These are phyloP conservation scores for Gastrophysa polygoni DNA, from an alignment of 2,888 invertebrate species.

Conservation along the genomic window DNA sequence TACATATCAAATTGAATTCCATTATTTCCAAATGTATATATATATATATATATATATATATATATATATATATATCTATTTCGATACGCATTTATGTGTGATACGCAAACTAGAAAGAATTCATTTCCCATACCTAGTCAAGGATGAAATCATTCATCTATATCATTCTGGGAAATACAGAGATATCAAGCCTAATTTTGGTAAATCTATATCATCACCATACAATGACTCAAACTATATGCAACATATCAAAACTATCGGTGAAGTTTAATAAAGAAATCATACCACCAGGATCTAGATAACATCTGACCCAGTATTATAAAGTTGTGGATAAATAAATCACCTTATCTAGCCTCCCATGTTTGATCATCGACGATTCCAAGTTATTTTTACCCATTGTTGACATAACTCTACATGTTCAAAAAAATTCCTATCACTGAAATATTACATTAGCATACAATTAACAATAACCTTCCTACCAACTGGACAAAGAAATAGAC, in stretches of 20 bases:
- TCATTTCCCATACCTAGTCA: no score
- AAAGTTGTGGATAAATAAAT: constrained; percentile 24
- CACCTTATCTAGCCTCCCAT: constrained; percentile 20
- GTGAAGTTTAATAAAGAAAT: background rate
- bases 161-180: no score
- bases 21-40: no score
- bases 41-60: no score
- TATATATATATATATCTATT: no score
- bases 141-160: no score
- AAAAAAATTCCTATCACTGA: background rate
- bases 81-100: no score
- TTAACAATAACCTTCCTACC: background rate
- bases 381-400: background rate
- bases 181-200: no score
- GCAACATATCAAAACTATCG: background rate
- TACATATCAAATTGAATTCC: no score
- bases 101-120: no score
- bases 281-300: constrained; percentile 34
- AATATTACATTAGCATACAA: background rate
- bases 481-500: background rate
- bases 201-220: no score
- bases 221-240: background rate
- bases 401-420: background rate
- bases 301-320: constrained; percentile 40
- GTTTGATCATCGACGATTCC: constrained; percentile 20